A percentile compares a stretch with the other conserved stretches of the same genome.
Evolutionary conservation across 2,888 invertebrate species (phyloP).

Genomic region (Escarpia spicata): DNA sequence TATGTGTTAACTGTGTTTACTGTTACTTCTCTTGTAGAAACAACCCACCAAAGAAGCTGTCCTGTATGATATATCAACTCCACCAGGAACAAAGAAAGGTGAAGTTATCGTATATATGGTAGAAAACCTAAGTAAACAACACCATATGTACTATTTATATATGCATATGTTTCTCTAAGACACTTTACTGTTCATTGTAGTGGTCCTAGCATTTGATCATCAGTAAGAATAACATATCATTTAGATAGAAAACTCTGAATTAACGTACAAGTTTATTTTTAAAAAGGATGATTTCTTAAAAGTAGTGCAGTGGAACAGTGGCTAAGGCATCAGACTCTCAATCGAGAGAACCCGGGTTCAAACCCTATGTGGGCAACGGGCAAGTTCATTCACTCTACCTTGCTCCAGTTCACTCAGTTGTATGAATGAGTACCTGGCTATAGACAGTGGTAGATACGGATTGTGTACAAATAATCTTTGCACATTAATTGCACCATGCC

Average conservation of each 20-base stretch:
- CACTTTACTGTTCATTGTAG: not conserved
- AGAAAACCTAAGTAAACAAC: not conserved
- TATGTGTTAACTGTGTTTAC: slow-evolving; percentile 22
- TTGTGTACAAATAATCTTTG: too few species aligned
- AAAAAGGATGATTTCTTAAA: not conserved
- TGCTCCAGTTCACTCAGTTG: too few species aligned
- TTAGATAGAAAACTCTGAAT: not conserved
- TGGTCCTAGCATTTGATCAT: not conserved
- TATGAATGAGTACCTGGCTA: too few species aligned
- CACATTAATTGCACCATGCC: too few species aligned
- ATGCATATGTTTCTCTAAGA: not conserved
- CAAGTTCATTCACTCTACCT: too few species aligned
- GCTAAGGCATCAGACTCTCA: too few species aligned
- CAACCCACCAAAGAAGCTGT: not conserved
- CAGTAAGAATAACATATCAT: not conserved
- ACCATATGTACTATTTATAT: not conserved
- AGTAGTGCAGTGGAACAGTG: too few species aligned
- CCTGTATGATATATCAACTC: not conserved
- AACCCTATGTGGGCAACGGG: too few species aligned
- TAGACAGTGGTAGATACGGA: too few species aligned
- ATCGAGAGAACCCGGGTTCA: too few species aligned
- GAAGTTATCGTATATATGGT: not conserved
- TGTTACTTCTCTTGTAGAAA: not conserved
- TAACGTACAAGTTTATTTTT: not conserved
- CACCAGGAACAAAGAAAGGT: slow-evolving; percentile 24